Base-by-base conservation (phyloP, 2,888 invertebrate species). In the Palloptera scutellata region DNA sequence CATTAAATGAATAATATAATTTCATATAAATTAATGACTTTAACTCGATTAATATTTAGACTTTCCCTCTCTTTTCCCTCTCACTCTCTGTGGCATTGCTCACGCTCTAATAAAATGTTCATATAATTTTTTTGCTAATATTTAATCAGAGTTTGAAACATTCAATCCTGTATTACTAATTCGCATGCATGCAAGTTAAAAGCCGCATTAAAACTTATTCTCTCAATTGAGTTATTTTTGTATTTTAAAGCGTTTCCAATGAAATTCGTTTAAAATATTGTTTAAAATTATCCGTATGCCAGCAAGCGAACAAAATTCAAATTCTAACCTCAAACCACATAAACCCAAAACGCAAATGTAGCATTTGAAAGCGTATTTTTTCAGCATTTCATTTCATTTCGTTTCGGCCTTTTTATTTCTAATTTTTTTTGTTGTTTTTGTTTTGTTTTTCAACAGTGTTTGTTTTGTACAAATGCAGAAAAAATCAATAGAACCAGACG, bases 401-500 rank as follows among this genome's bases (percentile, higher is more conserved):
- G 20, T n/a, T n/a, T n/a, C n/a, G 48, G 41, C n/a, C n/a, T 45
- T 42, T 43, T 54, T 52, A 40, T 15, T 20, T 20, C 19, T 52
- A 42, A 51, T 62, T 41, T 55, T 66, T 41, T 65, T 52, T 64
- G 48, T 58, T 66, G 55, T 58, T 53, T 40, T 64, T 57, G 51
- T n/a, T n/a, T n/a, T n/a, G n/a, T 30, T 64, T 68, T 69, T 67
- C 62, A 67, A 65, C 66, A n/a, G n/a, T 19, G 62, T 48, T 68
- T 43, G 61, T 69, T 58, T 58, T 57, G 40, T 58, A 42, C 51
- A 74, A 73, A 76, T 74, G 77, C 76, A 75, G 65, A 82, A 83
- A 85, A 85, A 85, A 85, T 85, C 85, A 84, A 85, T 85, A 85
- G 83, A 80, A 83, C 82, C 85, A 85, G 85, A 84, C 85, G 78